phyloP scores from a whole-genome alignment of 2,888 invertebrate species.

The Brenthis ino region DNA sequence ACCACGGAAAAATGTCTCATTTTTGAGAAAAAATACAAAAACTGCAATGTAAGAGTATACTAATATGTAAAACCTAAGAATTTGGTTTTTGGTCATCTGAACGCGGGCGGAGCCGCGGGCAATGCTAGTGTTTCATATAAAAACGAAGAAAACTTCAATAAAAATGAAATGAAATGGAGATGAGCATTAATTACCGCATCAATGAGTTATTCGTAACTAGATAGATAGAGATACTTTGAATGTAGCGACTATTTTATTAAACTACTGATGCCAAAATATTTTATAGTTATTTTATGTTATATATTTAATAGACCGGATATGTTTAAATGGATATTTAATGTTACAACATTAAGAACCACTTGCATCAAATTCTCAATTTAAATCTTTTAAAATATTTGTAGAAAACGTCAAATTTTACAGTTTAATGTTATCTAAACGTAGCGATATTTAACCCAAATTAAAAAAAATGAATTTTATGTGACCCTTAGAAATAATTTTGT shows the following conservation, averaged over 20 bases:
- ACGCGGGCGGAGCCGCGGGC: too few species aligned
- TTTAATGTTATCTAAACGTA: not conserved
- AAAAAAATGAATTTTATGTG: too few species aligned
- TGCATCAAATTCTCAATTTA: not conserved
- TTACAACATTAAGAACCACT: not conserved
- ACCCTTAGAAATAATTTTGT: too few species aligned
- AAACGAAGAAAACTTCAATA: constrained; percentile 1
- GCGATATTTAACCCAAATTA: not conserved
- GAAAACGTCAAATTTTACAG: not conserved
- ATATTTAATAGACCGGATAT: not conserved
- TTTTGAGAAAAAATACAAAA: too few species aligned
- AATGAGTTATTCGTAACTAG: constrained; percentile 5
- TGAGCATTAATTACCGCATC: not conserved
- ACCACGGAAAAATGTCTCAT: too few species aligned
- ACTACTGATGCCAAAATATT: constrained; percentile 30
- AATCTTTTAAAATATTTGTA: too few species aligned
- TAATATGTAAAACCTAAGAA: too few species aligned
- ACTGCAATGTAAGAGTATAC: too few species aligned
- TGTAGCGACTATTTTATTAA: constrained; percentile 17
- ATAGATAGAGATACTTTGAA: constrained; percentile 22
- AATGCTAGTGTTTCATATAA: not conserved
- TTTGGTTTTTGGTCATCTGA: too few species aligned
- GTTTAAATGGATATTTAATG: not conserved
- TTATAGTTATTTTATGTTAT: constrained; percentile 17
- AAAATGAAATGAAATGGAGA: constrained; percentile 21